A percentile compares a stretch with the other conserved stretches of the same genome.
These are phyloP conservation scores for Eretmochelys imbricata DNA, from an alignment of 2,113 vertebrate genomes.

Conservation along the genomic window DNA sequence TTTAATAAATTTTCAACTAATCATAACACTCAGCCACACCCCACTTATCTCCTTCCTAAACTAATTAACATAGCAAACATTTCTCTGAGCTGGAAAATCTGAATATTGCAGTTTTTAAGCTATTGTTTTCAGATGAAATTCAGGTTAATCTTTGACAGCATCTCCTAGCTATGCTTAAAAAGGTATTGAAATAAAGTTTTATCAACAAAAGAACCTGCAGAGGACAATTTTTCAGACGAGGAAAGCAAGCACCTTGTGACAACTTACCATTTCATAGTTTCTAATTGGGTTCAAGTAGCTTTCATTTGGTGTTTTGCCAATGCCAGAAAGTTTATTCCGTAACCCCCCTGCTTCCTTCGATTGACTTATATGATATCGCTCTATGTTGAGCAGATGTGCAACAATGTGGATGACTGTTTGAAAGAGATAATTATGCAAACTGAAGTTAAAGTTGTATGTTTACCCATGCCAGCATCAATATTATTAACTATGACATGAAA, in stretches of 20 bases:
- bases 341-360: constrained; percentile 65
- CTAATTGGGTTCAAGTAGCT: constrained; percentile 86
- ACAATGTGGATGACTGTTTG: constrained; percentile 77
- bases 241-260: constrained; percentile 2
- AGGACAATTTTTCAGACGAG: constrained; percentile 38
- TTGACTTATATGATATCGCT: constrained; percentile 77
- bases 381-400: constrained; percentile 82
- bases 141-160: constrained; percentile 63
- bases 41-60: constrained; percentile 20
- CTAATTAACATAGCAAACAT: constrained; percentile 69
- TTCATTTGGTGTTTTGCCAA: constrained; percentile 78
- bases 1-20: constrained; percentile 40
- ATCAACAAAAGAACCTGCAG: not conserved
- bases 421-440: constrained; percentile 14
- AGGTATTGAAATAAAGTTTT: constrained; percentile 65
- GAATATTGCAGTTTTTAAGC: constrained; percentile 59
- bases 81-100: constrained; percentile 66
- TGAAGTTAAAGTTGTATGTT: not conserved
- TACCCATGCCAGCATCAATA: not conserved
- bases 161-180: constrained; percentile 51
- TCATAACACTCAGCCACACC: not conserved
- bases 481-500: not conserved
- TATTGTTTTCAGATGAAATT: constrained; percentile 62
- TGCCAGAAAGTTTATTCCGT: constrained; percentile 76
- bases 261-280: constrained; percentile 77